Base-by-base conservation (phyloP, 2,797 vertebrate genomes). In the Sparidentex hasta region DNA sequence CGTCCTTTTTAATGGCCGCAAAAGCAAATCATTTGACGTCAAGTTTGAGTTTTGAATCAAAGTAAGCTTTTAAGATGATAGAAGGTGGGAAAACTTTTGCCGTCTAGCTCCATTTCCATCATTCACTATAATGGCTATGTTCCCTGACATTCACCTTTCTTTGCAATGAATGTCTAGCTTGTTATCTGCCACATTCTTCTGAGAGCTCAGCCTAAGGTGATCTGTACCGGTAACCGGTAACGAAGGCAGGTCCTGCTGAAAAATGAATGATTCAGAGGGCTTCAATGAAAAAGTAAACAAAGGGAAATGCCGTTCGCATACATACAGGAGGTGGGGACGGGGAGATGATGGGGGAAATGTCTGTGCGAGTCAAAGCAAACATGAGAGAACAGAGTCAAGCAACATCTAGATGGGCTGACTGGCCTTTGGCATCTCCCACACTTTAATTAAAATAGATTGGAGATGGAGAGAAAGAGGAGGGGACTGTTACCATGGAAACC, bases 401-500 rank as follows among this genome's bases (percentile, higher is more conserved):
- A 82, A 87, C 43, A 11, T 65, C 54, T 61, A 79, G 67, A 83
- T 68, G 38, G 74, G 84, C 78, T 83, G 65, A 80, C 75, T 88
- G 90, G 83, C 88, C 90, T 93, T 92, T 93, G 90, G 92, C 90
- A 91, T 88, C 90, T 88, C 64, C 75, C 83, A 76, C 81, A 48
- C 88, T 90, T 94, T 94, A 92, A 95, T 94, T 95, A 92, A 93
- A 94, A 90, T 72, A 86, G 90, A 94, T 88, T 88, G 86, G 78
- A 55, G 71, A 88, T 78, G 57, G 61, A 82, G 83, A 68, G 43
- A 74, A 61, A 78, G 76, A 62, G 80, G 73, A 74, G 74, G 78
- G 78, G 62, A 33, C 58, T 69, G 89, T 94, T 89, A 83, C 93
- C 79, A 86, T 91, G 86, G 94, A 88, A 91, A 95, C 93, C 72